Percentiles rank a stretch among this genome's conserved stretches.
Evolutionary conservation across 2,888 invertebrate genomes (phyloP).

Genomic region (Tachystola acroxantha): DNA sequence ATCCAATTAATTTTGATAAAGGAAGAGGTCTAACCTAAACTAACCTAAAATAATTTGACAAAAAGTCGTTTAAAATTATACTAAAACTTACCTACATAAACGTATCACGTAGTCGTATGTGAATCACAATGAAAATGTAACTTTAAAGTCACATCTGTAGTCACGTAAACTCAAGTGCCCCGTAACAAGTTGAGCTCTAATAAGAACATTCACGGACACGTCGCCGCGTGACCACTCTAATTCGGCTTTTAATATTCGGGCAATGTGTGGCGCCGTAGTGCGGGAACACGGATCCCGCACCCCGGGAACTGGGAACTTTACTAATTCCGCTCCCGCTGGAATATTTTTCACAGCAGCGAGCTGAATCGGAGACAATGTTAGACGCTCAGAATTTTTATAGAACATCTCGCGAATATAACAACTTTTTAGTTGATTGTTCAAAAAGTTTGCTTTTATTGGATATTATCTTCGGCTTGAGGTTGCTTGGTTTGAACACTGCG

Average conservation of each 20-base stretch:
- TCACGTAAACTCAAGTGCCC: conserved; percentile 38
- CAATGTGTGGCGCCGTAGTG: conserved; percentile 47
- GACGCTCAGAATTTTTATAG: conserved; percentile 53
- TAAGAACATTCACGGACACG: conserved; percentile 57
- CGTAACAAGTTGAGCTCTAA: conserved; percentile 41
- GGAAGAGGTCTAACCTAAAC: too few species aligned
- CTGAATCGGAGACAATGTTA: conserved; percentile 52
- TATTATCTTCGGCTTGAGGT: conserved; percentile 3
- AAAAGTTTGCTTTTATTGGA: conserved; percentile 14
- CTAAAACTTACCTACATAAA: too few species aligned
- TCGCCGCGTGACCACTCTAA: conserved; percentile 53
- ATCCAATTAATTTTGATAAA: too few species aligned
- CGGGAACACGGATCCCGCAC: conserved; percentile 23
- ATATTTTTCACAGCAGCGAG: conserved; percentile 52
- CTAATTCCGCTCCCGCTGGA: conserved; percentile 43
- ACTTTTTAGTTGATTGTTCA: conserved; percentile 39
- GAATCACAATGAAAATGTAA: conserved; percentile 14
- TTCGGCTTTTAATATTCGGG: conserved; percentile 67
- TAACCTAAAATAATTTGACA: too few species aligned
- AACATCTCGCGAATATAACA: conserved; percentile 42
- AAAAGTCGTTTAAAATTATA: too few species aligned
- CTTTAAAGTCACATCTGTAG: conserved; percentile 18
- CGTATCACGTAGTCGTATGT: too few species aligned
- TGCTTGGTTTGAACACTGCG: too few species aligned
- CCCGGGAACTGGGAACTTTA: conserved; percentile 50